These are phyloP conservation scores for Laothoe populi DNA, from an alignment of 2,888 invertebrate species.

Conservation along the genomic window DNA sequence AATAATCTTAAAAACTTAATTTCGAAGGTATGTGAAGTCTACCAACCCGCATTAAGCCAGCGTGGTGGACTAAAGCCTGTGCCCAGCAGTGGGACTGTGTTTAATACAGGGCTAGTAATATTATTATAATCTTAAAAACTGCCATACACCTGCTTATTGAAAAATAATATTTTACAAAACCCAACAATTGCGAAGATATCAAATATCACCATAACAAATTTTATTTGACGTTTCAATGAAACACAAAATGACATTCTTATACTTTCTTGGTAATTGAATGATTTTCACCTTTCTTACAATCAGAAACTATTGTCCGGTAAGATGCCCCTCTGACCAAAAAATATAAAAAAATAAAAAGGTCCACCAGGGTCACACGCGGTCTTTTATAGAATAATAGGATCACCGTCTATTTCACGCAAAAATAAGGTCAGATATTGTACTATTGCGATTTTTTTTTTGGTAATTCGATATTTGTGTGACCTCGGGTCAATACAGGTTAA, in stretches of 20 bases:
- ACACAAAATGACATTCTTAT: not conserved
- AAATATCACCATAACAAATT: constrained; percentile 58
- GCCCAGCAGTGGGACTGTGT: too few species aligned
- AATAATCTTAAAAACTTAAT: too few species aligned
- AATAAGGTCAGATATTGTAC: constrained; percentile 40
- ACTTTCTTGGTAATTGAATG: constrained; percentile 22
- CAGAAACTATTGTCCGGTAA: constrained; percentile 16
- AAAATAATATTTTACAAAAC: not conserved
- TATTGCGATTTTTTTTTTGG: constrained; percentile 31
- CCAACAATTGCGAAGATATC: not conserved
- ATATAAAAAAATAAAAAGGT: constrained; percentile 16
- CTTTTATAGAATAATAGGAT: constrained; percentile 29
- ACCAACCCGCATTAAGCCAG: too few species aligned
- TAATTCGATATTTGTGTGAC: constrained; percentile 23
- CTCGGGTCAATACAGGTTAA: constrained; percentile 19
- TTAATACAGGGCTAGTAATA: too few species aligned
- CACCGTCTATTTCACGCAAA: constrained; percentile 27
- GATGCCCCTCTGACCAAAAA: constrained; percentile 21
- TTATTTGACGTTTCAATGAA: constrained; percentile 45
- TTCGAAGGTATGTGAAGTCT: too few species aligned
- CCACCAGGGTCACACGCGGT: constrained; percentile 10
- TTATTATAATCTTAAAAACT: too few species aligned
- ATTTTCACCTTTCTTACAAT: constrained; percentile 23
- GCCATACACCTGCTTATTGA: not conserved
- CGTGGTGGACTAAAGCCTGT: too few species aligned